phyloP scores from a whole-genome alignment of 2,797 vertebrate genomes.

The Paratrypauchen microcephalus region DNA sequence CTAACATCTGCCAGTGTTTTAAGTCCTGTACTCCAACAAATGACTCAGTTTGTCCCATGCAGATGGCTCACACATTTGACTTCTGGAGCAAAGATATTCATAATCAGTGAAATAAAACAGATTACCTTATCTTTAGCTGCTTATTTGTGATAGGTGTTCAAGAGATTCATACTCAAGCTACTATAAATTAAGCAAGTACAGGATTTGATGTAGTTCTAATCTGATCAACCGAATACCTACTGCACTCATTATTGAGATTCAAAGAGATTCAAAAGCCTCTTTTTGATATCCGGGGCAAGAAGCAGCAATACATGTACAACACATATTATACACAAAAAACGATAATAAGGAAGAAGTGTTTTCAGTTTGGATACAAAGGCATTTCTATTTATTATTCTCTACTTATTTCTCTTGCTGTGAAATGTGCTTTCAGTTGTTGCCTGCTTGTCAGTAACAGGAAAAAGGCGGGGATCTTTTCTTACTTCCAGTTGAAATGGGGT shows the following conservation, averaged over 20 bases:
- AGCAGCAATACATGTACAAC: too few species aligned
- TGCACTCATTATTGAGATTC: not conserved
- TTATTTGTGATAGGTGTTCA: not conserved
- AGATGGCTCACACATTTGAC: not conserved
- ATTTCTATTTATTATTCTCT: not conserved
- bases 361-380: not conserved
- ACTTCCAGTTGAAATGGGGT: constrained; percentile 57
- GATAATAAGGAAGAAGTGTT: not conserved
- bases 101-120: not conserved
- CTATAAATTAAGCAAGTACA: not conserved
- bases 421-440: constrained; percentile 30
- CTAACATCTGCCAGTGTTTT: not conserved
- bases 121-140: not conserved
- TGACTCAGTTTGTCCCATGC: constrained; percentile 6
- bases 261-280: not conserved
- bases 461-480: constrained; percentile 42
- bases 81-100: not conserved
- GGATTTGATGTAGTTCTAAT: not conserved
- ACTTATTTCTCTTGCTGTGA: constrained; percentile 23
- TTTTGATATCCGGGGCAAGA: not conserved
- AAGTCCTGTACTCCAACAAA: not conserved
- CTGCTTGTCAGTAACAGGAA: constrained; percentile 58
- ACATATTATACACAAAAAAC: not conserved
- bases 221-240: not conserved
- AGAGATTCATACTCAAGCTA: too few species aligned